Base-by-base conservation (phyloP, 2,888 invertebrate genomes). In the Athalia rosae region DNA sequence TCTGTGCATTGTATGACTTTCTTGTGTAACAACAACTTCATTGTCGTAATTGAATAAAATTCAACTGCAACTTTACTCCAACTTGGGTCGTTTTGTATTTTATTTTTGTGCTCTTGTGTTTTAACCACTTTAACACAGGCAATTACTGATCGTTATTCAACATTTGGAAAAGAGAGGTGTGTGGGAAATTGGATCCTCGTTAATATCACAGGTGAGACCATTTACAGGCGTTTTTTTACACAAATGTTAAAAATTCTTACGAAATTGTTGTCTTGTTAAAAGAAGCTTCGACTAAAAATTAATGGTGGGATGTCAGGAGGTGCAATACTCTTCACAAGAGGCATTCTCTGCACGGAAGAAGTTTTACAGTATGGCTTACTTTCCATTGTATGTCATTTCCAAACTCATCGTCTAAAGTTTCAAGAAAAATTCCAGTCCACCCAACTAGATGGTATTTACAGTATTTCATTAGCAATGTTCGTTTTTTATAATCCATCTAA, bases 41-140 rank as follows among this genome's bases (percentile, higher is more conserved):
- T 83, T 84, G 84, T 86, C 71, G 86, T 83, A 85, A 87, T 87
- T 89, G 87, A 89, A 89, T 89, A 89, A 89, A 89, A 86, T 86
- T 87, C 86, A 86, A 85, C 86, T 88, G 83, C 87, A 87, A 87
- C 89, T 88, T 88, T 84, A 87, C 83, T 84, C 87, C 82, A 69
- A 78, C 79, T 80, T 81, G 82, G 86, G 84, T 85, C 85, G 85
- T 87, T 85, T 84, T 85, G 83, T 85, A 84, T 86, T 88, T 88
- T 88, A 87, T 88, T 88, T 86, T 85, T 81, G 74, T 81, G 77
- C 79, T 82, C 79, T 78, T 79, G 74, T 81, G 80, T 82, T 85
- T 82, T 81, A 81, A 82, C 81, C 83, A 84, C 81, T 80, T 84
- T 79, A 82, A 77, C 73, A 78, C 77, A 79, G 79, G 67, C 66